A percentile compares a stretch with the other conserved stretches of the same genome.
Evolutionary conservation across 2,888 invertebrate species (phyloP).

Genomic region (Stenurella melanura): DNA sequence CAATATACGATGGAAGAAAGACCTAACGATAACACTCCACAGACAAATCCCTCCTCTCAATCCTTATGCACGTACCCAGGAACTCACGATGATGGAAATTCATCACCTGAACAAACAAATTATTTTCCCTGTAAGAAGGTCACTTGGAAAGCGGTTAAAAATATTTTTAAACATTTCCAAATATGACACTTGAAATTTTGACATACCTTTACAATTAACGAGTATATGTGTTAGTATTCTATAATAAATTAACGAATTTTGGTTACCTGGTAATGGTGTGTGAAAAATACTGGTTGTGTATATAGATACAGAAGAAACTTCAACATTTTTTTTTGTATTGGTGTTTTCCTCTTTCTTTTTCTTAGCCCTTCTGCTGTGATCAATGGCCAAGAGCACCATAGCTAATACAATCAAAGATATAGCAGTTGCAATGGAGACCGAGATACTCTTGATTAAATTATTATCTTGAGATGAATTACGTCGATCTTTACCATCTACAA

Average conservation of each 20-base stretch:
- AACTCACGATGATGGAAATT: no score
- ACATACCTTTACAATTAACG: no score
- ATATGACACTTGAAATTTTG: no score
- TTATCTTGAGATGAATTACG: conserved; percentile 4
- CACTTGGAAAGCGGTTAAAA: no score
- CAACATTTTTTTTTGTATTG: conserved; percentile 71
- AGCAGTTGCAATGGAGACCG: conserved; percentile 22
- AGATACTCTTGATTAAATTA: conserved; percentile 26
- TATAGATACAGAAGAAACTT: conserved; percentile 72
- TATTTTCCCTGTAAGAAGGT: no score
- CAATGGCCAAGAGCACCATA: neutral
- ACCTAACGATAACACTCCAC: no score
- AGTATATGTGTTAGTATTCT: no score
- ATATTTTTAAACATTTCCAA: no score
- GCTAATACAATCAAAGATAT: conserved; percentile 25
- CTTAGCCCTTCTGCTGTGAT: conserved; percentile 67
- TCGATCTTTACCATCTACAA: neutral
- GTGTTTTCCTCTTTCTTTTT: conserved; percentile 72
- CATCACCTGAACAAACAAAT: no score
- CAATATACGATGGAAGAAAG: no score
- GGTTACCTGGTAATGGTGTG: conserved; percentile 76
- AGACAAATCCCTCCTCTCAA: no score
- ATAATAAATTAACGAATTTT: neutral
- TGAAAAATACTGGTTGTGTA: conserved; percentile 77
- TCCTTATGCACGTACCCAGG: no score